Base-by-base conservation (phyloP, 2,113 vertebrate genomes). In the Herpetotheres cachinnans region DNA sequence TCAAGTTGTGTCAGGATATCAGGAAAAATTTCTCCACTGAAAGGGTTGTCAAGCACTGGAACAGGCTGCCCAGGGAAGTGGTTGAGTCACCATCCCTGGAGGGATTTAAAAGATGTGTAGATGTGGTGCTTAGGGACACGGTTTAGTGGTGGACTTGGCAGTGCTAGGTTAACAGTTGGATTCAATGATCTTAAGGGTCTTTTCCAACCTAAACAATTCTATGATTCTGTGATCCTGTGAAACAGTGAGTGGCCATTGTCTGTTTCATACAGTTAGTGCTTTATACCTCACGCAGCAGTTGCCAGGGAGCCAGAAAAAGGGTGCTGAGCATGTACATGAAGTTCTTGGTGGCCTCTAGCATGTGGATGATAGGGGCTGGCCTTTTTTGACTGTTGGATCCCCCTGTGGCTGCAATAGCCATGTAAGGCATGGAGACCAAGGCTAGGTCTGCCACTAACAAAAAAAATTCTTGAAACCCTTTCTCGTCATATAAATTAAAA, bases 301-400 rank as follows among this genome's bases (percentile, higher is more conserved):
- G 6, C 9, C 47, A 82, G 13, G 30, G 42, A 85, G 29, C 14
- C 49, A 82, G 18, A 90, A 77, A 40, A 77, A 40, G 7, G 61
- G 5, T 59, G 27, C 34, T 78, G 29, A 62, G 10, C 8, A 71
- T 27, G 30, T 84, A 46, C 15, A 49, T 11, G 6, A 25, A 36
- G 32, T 15, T 67, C 50, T 58, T 54, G 32, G 19, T 70, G 50
- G 19, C 38, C 22, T 82, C 47, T 46, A 15, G 9, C 11, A 58
- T 1, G 0, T 34, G 25, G 13, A 44, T 62, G 11, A 18, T 20
- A 74, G 20, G 18, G 78, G 4, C 3, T 59, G 25, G 11, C 3
- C 24, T 32, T 83, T 89, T 80, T 61, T 49, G 10, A 34, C 42
- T 27, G 10, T 50, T 81, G 40, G 40, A 52, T 59, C 2, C 8